phyloP scores from a whole-genome alignment of 2,888 invertebrate genomes.

The Bembecia ichneumoniformis region DNA sequence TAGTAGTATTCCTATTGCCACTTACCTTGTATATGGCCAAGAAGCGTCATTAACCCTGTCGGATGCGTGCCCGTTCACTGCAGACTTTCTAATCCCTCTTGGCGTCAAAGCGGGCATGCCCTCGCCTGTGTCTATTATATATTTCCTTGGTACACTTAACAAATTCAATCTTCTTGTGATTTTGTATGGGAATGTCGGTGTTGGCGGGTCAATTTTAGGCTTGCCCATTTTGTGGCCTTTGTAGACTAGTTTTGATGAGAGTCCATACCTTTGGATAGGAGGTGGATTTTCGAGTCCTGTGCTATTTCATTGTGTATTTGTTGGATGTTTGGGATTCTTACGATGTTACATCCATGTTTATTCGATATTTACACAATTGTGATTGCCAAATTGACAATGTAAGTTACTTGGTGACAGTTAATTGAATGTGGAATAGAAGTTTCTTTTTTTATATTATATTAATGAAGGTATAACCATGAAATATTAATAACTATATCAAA shows the following conservation, averaged over 20 bases:
- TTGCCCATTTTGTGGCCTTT: slow-evolving; percentile 30
- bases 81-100: slow-evolving; percentile 39
- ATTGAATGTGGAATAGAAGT: no score
- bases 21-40: slow-evolving; percentile 52
- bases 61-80: slow-evolving; percentile 24
- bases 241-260: slow-evolving; percentile 27
- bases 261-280: slow-evolving; percentile 18
- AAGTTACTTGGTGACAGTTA: no score
- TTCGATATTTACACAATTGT: no score
- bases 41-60: slow-evolving; percentile 47
- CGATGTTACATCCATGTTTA: no score
- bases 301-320: slow-evolving; percentile 13
- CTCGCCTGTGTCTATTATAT: slow-evolving; percentile 29
- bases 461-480: no score
- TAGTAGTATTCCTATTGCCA: neutral
- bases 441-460: no score
- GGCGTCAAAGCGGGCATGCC: slow-evolving; percentile 38
- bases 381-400: no score
- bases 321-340: no score
- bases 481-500: no score
- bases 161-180: slow-evolving; percentile 37
- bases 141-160: slow-evolving; percentile 37
- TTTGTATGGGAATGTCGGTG: slow-evolving; percentile 37
- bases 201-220: slow-evolving; percentile 37
- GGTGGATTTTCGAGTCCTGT: slow-evolving; percentile 4